Evolutionary conservation across 2,797 vertebrate species (phyloP), one percentile per base, ranked within the genome.

Genomic region (Gobionotothen gibberifrons): DNA sequence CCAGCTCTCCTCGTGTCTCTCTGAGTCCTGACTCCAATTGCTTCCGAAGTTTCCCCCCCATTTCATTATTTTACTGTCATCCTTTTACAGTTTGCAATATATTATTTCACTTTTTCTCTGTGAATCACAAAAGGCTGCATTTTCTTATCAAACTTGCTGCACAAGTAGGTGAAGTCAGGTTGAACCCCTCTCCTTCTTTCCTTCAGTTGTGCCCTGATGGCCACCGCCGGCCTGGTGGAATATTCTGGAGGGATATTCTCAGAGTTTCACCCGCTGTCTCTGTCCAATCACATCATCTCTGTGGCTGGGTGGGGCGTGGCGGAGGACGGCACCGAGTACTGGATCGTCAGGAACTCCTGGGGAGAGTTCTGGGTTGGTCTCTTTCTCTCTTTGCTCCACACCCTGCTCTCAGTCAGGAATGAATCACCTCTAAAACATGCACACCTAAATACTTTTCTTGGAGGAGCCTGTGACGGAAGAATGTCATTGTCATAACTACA

Each of bases 331-430:
- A 94, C 82, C 0, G 98, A 99, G 74, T 97, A 94, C 85, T 99
- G 98, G 98, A 94, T 98, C 9, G 96, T 99, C n/a, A 96, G 98
- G 9, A 99, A 99, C 83, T 99, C 98, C 0, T 99, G 98, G 98
- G 98, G 98, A 1, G 98, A 98, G 74, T 97, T 97, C 3, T 99
- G 98, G 98, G 98, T 99, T 78, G 68, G 93, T 83, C 29, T 65
- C 48, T 69, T 11, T 42, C 3, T 63, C 1, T 55, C 14, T 60
- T 16, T 72, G 13, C 48, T 46, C 36, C 32, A 57, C 48, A 48
- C 57, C 22, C 69, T 72, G 39, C 29, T 19, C 48, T 8, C 32
- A 32, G 36, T 42, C 46, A 26, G 13, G 0, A 32, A 51, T 17
- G 9, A 43, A 46, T 29, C 56, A 60, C 2, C 57, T 51, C 49